phyloP scores from a whole-genome alignment of 1,140 invertebrate species.

The Batillaria attramentaria region DNA sequence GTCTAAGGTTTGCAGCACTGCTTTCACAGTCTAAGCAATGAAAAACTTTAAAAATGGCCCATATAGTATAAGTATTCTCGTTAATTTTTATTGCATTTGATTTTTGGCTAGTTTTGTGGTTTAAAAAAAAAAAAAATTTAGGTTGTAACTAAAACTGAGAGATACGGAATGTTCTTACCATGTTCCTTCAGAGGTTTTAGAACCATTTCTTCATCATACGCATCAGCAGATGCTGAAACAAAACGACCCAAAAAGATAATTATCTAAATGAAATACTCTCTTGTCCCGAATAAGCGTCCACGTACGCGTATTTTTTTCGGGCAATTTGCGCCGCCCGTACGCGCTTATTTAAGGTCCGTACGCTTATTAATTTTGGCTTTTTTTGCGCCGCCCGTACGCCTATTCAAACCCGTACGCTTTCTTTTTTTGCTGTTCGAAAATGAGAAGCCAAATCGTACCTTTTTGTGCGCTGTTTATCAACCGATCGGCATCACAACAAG shows the following conservation, averaged over 20 bases:
- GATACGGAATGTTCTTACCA: not conserved
- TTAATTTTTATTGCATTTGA: not conserved
- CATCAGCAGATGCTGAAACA: not conserved
- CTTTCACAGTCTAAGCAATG: too few species aligned
- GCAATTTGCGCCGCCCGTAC: too few species aligned
- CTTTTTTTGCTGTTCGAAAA: too few species aligned
- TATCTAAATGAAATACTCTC: not conserved
- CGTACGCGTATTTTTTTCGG: too few species aligned
- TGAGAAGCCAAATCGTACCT: too few species aligned
- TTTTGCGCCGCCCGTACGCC: too few species aligned
- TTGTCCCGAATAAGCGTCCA: too few species aligned
- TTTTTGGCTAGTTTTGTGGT: not conserved
- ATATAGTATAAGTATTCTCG: not conserved
- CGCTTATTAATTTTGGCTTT: not conserved
- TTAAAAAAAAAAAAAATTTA: too few species aligned
- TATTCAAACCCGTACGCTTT: too few species aligned
- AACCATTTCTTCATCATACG: not conserved
- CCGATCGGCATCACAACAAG: too few species aligned
- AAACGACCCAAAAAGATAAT: not conserved
- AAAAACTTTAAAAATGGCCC: not conserved
- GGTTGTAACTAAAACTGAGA: not conserved
- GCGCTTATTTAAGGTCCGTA: not conserved
- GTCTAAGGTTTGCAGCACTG: not conserved
- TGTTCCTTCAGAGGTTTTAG: constrained; percentile 4
- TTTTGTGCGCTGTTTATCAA: too few species aligned